A percentile compares a stretch with the other conserved stretches of the same genome.
Conservation (phyloP, 2,888 invertebrate species). For the Caenorhabditis sp. region DNA sequence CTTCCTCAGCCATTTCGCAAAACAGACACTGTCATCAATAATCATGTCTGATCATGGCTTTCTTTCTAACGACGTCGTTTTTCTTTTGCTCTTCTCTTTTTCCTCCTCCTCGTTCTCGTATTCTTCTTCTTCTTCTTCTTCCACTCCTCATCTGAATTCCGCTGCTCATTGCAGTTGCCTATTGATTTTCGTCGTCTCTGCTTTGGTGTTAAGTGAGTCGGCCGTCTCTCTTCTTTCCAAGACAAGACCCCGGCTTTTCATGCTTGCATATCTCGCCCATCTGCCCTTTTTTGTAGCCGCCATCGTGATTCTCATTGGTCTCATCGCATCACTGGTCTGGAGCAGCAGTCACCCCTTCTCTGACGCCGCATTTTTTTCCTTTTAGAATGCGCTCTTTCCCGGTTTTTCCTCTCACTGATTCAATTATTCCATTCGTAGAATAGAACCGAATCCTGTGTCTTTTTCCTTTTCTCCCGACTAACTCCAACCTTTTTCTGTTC, state of each 20-base stretch:
- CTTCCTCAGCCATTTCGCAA: background rate
- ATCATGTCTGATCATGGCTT: constrained; percentile 10
- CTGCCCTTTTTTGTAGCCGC: constrained; percentile 33
- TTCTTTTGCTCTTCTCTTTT: background rate
- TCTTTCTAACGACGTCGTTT: background rate
- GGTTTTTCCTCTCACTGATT: constrained; percentile 11
- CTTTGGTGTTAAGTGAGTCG: constrained; percentile 61
- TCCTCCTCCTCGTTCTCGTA: constrained; percentile 11
- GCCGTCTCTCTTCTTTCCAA: constrained; percentile 33
- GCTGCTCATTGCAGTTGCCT: constrained; percentile 41
- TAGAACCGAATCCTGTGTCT: background rate
- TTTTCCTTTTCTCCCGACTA: background rate
- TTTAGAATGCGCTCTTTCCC: constrained; percentile 13
- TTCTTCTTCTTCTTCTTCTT: constrained; percentile 1
- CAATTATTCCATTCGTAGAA: constrained; percentile 14
- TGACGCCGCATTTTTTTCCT: constrained; percentile 2
- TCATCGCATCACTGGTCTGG: background rate
- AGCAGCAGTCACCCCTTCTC: constrained; percentile 10
- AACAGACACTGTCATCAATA: constrained; percentile 1
- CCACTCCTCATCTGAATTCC: constrained; percentile 32
- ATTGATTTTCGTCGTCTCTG: constrained; percentile 59
- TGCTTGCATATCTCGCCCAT: constrained; percentile 34
- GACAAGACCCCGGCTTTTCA: constrained; percentile 40
- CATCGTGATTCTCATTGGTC: constrained; percentile 21
- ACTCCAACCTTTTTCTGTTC: constrained; percentile 16